Evolutionary conservation across 2,113 vertebrate genomes (phyloP), one percentile per base, ranked within the genome.

Genomic region (Pluvianellus socialis): DNA sequence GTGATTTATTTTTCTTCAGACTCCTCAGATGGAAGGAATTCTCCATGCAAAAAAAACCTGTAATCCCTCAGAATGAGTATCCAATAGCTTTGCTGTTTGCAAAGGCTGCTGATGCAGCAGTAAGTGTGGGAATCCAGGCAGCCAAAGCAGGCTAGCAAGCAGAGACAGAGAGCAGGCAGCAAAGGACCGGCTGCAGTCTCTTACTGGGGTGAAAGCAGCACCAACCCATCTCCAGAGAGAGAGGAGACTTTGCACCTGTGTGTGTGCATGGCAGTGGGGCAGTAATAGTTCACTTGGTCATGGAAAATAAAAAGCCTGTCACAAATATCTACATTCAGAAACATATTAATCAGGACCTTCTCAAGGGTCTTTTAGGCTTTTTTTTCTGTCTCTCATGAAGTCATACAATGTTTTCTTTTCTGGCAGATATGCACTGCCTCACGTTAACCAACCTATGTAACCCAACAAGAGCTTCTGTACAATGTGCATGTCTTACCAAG

Each of bases 401-500:
- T 33, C 40, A 17, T 5, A 22, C 5, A 62, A 23, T 33, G 38
- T 12, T 44, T 70, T n/a, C 35, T 77, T 18, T 20, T 19, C 61
- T 6, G 56, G 56, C 28, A 50, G 56, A 58, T 15, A 10, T 21
- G 17, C 45, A 32, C 21, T 45, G 42, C 23, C 24, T 82, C 50
- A 30, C 14, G 28, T 10, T 26, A 63, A 61, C n/a, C 56, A 42
- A 38, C 14, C 55, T 22, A 20, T 3, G n/a, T 12, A 28, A 7
- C 52, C 53, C 45, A 88, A 9, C 10, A 42, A 66, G 3, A 66
- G 38, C 23, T 56, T 14, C 23, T 40, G 21, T 17, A 68, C 2
- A 0, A 23, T 2, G 18, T 4, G 2, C 14, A 6, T 12, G 22
- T 91, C 98, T 98, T 98, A 98, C 98, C 98, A 30, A 98, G 91